These are phyloP conservation scores for Oryzias javanicus DNA, from an alignment of 2,113 vertebrate genomes.

Conservation along the genomic window DNA sequence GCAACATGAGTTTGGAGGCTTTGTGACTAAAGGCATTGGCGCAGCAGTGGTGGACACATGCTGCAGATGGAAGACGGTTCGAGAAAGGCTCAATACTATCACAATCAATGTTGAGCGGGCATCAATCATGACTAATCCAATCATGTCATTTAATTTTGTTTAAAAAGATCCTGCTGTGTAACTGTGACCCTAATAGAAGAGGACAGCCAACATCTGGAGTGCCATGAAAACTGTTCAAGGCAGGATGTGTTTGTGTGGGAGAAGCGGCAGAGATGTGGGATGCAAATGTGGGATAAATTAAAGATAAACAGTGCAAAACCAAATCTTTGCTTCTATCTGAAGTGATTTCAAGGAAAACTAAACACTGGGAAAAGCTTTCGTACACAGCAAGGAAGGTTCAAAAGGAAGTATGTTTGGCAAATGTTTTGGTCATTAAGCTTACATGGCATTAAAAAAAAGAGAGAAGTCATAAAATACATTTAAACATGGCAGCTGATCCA, in stretches of 20 bases:
- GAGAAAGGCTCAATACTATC: constrained; percentile 36
- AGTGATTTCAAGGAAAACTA: neutral
- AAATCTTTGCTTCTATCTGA: neutral
- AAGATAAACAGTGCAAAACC: constrained; percentile 23
- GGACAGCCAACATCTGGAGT: constrained; percentile 29
- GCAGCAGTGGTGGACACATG: constrained; percentile 12
- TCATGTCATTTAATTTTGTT: constrained; percentile 52
- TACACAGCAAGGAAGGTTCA: too few species aligned
- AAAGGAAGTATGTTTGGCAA: too few species aligned
- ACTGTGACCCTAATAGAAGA: constrained; percentile 50
- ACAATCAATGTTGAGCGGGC: constrained; percentile 39
- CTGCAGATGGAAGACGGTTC: constrained; percentile 40
- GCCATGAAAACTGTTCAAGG: constrained; percentile 24
- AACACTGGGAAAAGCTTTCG: too few species aligned
- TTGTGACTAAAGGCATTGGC: constrained; percentile 7
- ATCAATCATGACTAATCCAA: constrained; percentile 62
- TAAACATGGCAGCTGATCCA: too few species aligned
- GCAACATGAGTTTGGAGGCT: constrained; percentile 3
- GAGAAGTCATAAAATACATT: too few species aligned
- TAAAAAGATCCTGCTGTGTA: constrained; percentile 38
- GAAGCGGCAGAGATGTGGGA: constrained; percentile 3
- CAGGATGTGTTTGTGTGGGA: constrained; percentile 46
- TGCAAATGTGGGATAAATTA: constrained; percentile 40
- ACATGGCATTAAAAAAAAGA: too few species aligned
- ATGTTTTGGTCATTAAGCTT: too few species aligned